A percentile compares a stretch with the other conserved stretches of the same genome.
Conservation (phyloP, 2,113 vertebrate species). For the Gnathonemus longibarbis region DNA sequence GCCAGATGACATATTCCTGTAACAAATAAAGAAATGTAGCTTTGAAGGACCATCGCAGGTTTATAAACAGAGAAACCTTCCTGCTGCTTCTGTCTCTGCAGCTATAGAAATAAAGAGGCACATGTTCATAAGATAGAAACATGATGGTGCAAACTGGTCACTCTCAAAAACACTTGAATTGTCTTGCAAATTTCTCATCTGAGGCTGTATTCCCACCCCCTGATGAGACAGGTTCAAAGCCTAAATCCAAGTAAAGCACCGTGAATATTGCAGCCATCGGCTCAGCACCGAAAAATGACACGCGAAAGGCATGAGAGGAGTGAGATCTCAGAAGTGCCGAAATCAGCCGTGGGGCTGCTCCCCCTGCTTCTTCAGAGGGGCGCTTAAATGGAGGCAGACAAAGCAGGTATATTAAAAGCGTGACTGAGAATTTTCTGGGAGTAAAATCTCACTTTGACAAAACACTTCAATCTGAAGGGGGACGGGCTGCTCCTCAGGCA, state of each 20-base stretch:
- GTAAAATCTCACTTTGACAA: constrained; percentile 1
- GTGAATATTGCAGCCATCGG: background rate
- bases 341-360: background rate
- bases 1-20: background rate
- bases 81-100: background rate
- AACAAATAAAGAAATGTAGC: background rate
- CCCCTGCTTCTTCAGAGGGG: background rate
- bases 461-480: background rate
- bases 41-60: background rate
- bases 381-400: background rate
- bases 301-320: background rate
- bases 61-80: background rate
- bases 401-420: background rate
- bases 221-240: background rate
- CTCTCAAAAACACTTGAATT: background rate
- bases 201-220: background rate
- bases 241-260: background rate
- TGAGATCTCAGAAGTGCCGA: background rate
- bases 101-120: background rate
- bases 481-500: no score
- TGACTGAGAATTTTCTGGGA: background rate
- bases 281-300: background rate
- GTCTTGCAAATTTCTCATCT: background rate
- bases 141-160: background rate
- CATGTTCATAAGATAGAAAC: background rate